Base-by-base conservation (phyloP, 92 coral and sea anemone species). In the Paramuricea clavata region DNA sequence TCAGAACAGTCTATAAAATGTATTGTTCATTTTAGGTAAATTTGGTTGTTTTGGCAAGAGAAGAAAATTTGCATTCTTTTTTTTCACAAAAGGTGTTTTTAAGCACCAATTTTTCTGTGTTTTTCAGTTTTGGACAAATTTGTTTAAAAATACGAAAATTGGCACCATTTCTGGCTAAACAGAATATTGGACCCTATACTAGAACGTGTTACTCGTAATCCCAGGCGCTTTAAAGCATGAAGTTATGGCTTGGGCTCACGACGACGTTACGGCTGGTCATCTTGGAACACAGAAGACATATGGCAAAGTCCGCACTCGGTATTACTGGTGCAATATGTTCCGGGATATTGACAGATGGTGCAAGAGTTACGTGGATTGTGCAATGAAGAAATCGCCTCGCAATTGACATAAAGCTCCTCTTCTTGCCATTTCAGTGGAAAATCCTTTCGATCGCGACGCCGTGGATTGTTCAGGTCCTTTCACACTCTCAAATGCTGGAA, bases 251-350 rank as follows among this genome's bases (percentile, higher is more conserved):
- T 81, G 86, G 47, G 86, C 78, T 26, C 95, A 93, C 25, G 93
- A 90, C 49, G 78, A 81, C 32, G 80, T 90, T 0, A 86, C 84
- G 5, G 89, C 82, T 0, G 92, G 88, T 1, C 95, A 93, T 34
- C 42, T 93, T 28, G 93, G 93, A 0, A 50, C 87, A 2, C 44
- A 56, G 0, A 93, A 93, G 80, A 93, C 93, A 6, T 86, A 89
- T 74, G 95, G 90, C 36, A 92, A 86, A 22, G 22, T 92, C 28
- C 89, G 93, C 15, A 50, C 5, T 0, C 42, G 90, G 0, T 92
- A 92, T 26, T 92, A 69, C 32, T 92, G 91, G 92, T 74, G 82
- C 4, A 76, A 82, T 15, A 90, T 93, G 93, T 91, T 57, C 42
- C 26, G 69, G 4, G 93, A 90, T 25, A 39, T 89, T 23, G 68